Conservation (phyloP, 1,140 invertebrate genomes). For the Pinna nobilis region DNA sequence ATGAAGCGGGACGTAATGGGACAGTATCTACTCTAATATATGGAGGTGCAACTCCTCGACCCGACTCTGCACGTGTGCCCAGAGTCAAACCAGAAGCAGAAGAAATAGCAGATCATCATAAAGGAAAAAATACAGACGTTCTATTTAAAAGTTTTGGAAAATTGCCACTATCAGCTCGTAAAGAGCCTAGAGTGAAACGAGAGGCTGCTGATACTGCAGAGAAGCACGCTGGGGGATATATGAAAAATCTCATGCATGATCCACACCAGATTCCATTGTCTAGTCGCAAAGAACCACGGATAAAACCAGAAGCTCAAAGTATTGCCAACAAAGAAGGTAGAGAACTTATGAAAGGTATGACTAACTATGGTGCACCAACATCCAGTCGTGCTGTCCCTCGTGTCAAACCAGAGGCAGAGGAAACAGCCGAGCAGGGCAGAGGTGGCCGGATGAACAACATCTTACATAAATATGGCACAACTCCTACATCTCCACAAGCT, state of each 20-base stretch:
- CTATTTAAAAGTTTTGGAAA: constrained; percentile 61
- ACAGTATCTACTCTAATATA: constrained; percentile 59
- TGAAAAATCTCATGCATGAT: constrained; percentile 56
- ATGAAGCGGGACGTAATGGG: constrained; percentile 60
- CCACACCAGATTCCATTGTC: constrained; percentile 47
- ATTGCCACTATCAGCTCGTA: constrained; percentile 53
- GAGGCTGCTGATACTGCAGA: constrained; percentile 62
- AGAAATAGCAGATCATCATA: constrained; percentile 58
- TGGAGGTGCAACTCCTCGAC: constrained; percentile 54
- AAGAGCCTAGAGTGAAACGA: constrained; percentile 64
- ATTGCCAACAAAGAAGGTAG: constrained; percentile 55
- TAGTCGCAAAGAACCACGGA: constrained; percentile 49
- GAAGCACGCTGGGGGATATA: constrained; percentile 54
- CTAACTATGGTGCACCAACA: constrained; percentile 52
- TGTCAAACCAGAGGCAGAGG: constrained; percentile 63
- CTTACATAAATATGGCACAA: constrained; percentile 59
- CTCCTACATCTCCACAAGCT: constrained; percentile 49
- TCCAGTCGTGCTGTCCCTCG: constrained; percentile 54
- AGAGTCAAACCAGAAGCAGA: constrained; percentile 67
- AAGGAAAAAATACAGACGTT: constrained; percentile 52
- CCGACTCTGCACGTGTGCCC: constrained; percentile 45
- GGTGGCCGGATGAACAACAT: constrained; percentile 61
- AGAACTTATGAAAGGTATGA: constrained; percentile 56
- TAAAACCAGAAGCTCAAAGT: constrained; percentile 57
- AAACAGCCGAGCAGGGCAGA: constrained; percentile 54